Base-by-base conservation (phyloP, 1,140 invertebrate genomes). In the Periplaneta americana region DNA sequence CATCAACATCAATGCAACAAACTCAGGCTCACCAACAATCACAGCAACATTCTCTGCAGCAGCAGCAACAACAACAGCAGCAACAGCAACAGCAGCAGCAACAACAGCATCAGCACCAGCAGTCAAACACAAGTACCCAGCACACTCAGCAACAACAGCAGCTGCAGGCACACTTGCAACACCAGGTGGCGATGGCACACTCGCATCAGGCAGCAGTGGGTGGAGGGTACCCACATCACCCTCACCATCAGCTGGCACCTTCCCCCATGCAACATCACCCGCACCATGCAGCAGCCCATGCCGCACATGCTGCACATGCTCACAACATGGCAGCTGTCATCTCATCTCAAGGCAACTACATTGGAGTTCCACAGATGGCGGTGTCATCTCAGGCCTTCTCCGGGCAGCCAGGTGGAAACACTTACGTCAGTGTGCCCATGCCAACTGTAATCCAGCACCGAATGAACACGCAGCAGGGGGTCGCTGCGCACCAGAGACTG, bases 371-470 rank as follows among this genome's bases (percentile, higher is more conserved):
- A 2, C 87, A 88, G 81, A 91, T 91, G 88, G 87, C 90, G 0
- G 90, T 90, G 0, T 90, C 89, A 9, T 90, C 91, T 6, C 91
- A 91, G 82, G 88, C 88, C 2, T 91, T 91, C 74, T 88, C 91
- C 0, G 86, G 88, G 0, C 90, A 91, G 80, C 66, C 84, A 22
- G 81, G 82, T n/a, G 89, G 88, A 0, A 87, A 85, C 57, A 87
- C 87, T 36, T 89, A 88, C 80, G 87, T 89, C 8, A 88, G 87
- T 82, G 86, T 90, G 31, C 88, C 90, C 33, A 91, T 92, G 87
- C 88, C 91, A 84, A 91, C 89, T 83, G 91, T 89, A 0, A 88
- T 89, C 75, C 89, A 89, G 78, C 88, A 88, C 81, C 84, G 89
- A 39, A 90, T 90, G 88, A 86, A 87, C 4, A 83, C 86, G 0